These are phyloP conservation scores for Oscarella lobularis DNA, from an alignment of 37 sponge, comb jelly and placozoan species.

Conservation along the genomic window DNA sequence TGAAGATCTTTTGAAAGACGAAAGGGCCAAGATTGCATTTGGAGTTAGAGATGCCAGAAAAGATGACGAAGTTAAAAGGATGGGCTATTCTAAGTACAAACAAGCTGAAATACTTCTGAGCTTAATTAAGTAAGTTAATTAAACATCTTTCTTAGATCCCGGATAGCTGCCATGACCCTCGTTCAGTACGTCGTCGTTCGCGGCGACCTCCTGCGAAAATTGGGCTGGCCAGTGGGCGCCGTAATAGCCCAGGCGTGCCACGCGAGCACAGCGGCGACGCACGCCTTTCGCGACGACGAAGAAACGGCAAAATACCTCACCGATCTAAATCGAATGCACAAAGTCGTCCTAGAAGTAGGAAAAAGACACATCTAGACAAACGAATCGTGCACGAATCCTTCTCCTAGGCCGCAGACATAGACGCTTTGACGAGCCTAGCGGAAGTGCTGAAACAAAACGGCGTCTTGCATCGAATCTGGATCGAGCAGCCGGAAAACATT, in stretches of 20 bases:
- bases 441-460: slow-evolving; percentile 21
- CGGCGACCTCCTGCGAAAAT: slow-evolving; percentile 45
- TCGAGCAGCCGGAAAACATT: slow-evolving; percentile 89
- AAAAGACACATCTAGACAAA: too few relatives aligned
- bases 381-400: too few relatives aligned
- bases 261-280: slow-evolving; percentile 76
- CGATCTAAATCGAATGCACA: slow-evolving; percentile 88
- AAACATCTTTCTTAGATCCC: neutral
- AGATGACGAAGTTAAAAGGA: too few relatives aligned
- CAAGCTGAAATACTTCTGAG: too few relatives aligned
- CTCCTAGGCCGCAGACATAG: slow-evolving; percentile 40
- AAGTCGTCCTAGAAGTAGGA: slow-evolving; percentile 87
- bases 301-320: slow-evolving; percentile 38
- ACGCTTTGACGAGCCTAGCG: slow-evolving; percentile 38
- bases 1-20: too few relatives aligned
- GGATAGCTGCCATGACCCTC: slow-evolving; percentile 8
- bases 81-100: too few relatives aligned
- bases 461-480: slow-evolving; percentile 73
- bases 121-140: too few relatives aligned
- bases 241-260: slow-evolving; percentile 96
- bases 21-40: too few relatives aligned
- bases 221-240: slow-evolving; percentile 88
- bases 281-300: slow-evolving; percentile 52
- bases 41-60: too few relatives aligned
- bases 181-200: slow-evolving; percentile 92